Evolutionary conservation across 2,888 invertebrate species (phyloP), one percentile per base, ranked within the genome.

Genomic region (Drosophila testacea): DNA sequence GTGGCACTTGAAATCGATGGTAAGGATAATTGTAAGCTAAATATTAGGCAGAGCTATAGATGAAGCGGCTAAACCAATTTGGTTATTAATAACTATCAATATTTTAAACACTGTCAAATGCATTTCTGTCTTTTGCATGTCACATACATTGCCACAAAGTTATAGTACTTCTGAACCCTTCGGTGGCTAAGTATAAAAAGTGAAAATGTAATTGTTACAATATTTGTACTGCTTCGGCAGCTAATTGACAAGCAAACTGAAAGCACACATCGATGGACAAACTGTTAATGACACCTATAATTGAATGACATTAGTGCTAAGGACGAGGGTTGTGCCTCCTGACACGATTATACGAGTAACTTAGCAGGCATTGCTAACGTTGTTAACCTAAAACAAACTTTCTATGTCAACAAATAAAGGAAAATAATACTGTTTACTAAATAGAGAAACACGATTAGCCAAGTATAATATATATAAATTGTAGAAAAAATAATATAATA

Each of bases 251-350:
- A 87, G 82, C 73, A 87, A 88, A 75, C 81, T 48, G 63, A 67
- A 68, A 72, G 69, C 76, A 72, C 76, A 65, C 62, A 41, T 62
- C 50, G 63, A 48, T 36, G 61, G 59, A 87, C 81, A 81, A 80
- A 73, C 81, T 81, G 86, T 86, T 90, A 91, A 90, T 90, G 91
- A 86, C 90, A 90, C 91, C 90, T 88, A 65, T 79, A 90, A 90
- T 87, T 84, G 82, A 77, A 67, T 80, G 78, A 85, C 79, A 91
- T 89, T 89, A 85, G 77, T 77, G 51, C 41, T 46, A 54, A 32
- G 39, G 44, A n/a, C 48, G 44, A 56, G 68, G 70, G 62, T 54
- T 59, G 56, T 27, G 27, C 42, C 52, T 54, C 42, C 52, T 54
- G 51, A 10, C 51, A 28, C 28, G 27, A 9, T 11, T 41, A 4